These are phyloP conservation scores for Agonum fuliginosum DNA, from an alignment of 2,888 invertebrate species.

Conservation along the genomic window DNA sequence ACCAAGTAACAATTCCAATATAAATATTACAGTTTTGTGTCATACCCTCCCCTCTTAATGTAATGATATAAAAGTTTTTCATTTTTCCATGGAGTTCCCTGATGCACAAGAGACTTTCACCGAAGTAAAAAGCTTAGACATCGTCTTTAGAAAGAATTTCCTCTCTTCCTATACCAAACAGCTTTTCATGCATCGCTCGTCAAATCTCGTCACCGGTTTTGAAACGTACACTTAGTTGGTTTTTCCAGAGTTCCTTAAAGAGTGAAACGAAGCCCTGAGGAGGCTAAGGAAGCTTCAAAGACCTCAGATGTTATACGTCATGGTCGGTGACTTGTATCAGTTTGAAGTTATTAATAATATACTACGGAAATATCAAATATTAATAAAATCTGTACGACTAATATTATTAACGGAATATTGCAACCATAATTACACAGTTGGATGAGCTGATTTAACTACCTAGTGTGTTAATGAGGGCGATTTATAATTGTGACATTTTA, in stretches of 20 bases:
- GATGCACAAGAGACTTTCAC: slow-evolving; percentile 3
- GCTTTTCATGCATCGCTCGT: slow-evolving; percentile 46
- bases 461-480: too few species aligned
- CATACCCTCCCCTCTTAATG: slow-evolving; percentile 27
- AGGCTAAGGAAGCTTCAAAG: too few species aligned
- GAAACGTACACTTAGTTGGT: slow-evolving; percentile 39
- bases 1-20: not conserved
- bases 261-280: too few species aligned
- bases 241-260: slow-evolving; percentile 22
- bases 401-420: too few species aligned
- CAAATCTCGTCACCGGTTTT: slow-evolving; percentile 38
- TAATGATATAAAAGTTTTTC: slow-evolving; percentile 43
- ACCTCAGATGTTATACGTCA: too few species aligned
- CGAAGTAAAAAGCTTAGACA: slow-evolving; percentile 43
- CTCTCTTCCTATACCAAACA: slow-evolving; percentile 30
- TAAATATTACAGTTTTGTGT: not conserved
- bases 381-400: too few species aligned
- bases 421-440: too few species aligned
- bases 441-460: too few species aligned
- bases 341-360: too few species aligned
- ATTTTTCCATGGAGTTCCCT: slow-evolving; percentile 5
- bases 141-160: slow-evolving; percentile 37
- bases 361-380: too few species aligned
- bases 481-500: too few species aligned
- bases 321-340: too few species aligned